Percentiles rank a stretch among this genome's conserved stretches.
Conservation (phyloP, 2,797 vertebrate genomes). For the Notoglanidium macrostoma region DNA sequence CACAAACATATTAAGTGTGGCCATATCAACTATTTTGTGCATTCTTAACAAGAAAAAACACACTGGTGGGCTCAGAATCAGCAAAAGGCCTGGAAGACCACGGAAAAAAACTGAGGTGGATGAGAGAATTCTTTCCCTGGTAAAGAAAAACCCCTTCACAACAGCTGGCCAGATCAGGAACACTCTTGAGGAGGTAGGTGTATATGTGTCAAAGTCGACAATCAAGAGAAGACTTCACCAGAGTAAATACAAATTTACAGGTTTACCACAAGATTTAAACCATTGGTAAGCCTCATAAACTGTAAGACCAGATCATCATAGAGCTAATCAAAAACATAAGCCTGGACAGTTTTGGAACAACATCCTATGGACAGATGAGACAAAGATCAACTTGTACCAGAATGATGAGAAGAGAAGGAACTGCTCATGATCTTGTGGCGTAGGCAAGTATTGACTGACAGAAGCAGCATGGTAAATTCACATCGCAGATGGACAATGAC, state of each 20-base stretch:
- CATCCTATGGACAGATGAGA: neutral
- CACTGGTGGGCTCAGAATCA: neutral
- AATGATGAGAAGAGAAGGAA: neutral
- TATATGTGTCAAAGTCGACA: neutral
- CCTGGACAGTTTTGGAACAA: neutral
- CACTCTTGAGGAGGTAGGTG: neutral
- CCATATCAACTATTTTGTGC: conserved; percentile 37
- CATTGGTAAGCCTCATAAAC: neutral
- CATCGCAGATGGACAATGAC: neutral
- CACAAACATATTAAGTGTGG: conserved; percentile 39
- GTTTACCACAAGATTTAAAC: neutral
- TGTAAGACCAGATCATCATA: no score
- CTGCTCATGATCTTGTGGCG: neutral
- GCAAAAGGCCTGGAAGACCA: neutral
- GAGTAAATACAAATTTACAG: neutral
- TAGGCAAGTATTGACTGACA: neutral
- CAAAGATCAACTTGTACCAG: neutral
- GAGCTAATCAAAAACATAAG: no score
- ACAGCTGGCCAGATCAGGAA: neutral
- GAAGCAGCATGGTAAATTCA: neutral
- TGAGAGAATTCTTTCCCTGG: neutral
- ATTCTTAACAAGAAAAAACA: neutral
- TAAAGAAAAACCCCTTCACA: neutral
- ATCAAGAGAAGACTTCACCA: neutral
- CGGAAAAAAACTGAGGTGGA: neutral